Evolutionary conservation across 2,797 vertebrate genomes (phyloP), one percentile per base, ranked within the genome.

Genomic region (Thaleichthys pacificus): DNA sequence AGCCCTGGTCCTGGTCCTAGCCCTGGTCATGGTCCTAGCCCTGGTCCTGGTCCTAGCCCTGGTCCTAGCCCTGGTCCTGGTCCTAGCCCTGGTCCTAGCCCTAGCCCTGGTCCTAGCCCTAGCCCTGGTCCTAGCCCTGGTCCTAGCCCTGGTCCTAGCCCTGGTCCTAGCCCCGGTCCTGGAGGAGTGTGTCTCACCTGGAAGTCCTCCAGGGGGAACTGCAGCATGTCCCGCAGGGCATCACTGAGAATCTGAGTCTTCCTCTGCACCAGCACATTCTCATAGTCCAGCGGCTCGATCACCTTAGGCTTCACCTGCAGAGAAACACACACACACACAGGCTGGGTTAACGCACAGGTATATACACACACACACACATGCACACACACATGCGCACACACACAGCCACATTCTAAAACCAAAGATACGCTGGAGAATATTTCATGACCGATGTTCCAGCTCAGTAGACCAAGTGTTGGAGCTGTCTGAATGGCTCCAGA

Each of bases 201-300:
- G 73, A 99, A 98, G 90, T 99, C 98, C 87, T 99, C 98, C 63
- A 95, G 92, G 17, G 98, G 98, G 78, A 99, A 99, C 89, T 98
- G 95, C 42, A 99, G 92, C 97, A 99, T 97, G 83, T 99, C 98
- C 82, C 97, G 84, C 71, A 98, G 92, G 77, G 93, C 93, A 91
- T 99, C 97, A 0, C 97, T 98, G 86, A 98, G 92, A 83, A 99
- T 99, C 88, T 99, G 98, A 0, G 97, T 99, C 89, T 98, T 99
- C 85, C 94, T 96, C 86, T 99, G 98, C 76, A 98, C 94, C 28
- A 99, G 94, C 81, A 99, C 96, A 92, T 95, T 98, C 91, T 99
- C 97, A 66, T 99, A 99, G 86, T 99, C 98, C 75, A 99, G 91
- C 0, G 98, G 98, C 86, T 99, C 97, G 19, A 98, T 96, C 75